Conservation (phyloP, 2,797 vertebrate species). For the Sphaeramia orbicularis region DNA sequence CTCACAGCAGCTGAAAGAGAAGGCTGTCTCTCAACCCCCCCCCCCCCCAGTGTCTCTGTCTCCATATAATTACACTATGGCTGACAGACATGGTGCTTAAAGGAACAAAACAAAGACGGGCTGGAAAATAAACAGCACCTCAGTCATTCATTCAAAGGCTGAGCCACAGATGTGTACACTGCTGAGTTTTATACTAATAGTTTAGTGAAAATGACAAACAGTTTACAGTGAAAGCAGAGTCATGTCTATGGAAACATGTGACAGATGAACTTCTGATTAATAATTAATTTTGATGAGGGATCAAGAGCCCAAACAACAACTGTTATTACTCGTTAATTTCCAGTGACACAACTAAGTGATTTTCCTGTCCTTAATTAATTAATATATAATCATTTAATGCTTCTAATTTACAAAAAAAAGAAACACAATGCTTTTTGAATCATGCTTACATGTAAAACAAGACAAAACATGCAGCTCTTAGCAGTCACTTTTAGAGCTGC, state of each 20-base stretch:
- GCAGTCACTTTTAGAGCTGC: no score
- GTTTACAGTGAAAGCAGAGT: conserved; percentile 47
- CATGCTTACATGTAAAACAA: no score
- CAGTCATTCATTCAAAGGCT: conserved; percentile 58
- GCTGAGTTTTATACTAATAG: conserved; percentile 62
- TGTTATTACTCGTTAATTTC: no score
- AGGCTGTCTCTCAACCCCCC: conserved; percentile 75
- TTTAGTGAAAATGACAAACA: conserved; percentile 43
- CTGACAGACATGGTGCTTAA: conserved; percentile 88
- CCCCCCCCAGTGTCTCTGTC: conserved; percentile 82
- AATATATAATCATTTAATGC: no score
- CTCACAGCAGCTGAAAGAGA: conserved; percentile 86
- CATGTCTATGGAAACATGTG: conserved; percentile 23
- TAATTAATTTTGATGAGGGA: no score
- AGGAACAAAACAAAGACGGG: conserved; percentile 87
- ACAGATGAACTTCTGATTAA: conserved; percentile 28
- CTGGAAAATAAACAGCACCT: conserved; percentile 85
- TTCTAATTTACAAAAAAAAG: no score
- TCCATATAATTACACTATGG: conserved; percentile 88
- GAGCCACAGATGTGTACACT: conserved; percentile 48
- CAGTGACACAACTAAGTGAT: no score
- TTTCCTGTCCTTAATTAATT: no score
- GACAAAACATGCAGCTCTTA: no score
- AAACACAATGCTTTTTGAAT: no score
- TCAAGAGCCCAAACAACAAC: no score